Evolutionary conservation across 2,888 invertebrate species (phyloP), one percentile per base, ranked within the genome.

Genomic region (Lobophora halterata): DNA sequence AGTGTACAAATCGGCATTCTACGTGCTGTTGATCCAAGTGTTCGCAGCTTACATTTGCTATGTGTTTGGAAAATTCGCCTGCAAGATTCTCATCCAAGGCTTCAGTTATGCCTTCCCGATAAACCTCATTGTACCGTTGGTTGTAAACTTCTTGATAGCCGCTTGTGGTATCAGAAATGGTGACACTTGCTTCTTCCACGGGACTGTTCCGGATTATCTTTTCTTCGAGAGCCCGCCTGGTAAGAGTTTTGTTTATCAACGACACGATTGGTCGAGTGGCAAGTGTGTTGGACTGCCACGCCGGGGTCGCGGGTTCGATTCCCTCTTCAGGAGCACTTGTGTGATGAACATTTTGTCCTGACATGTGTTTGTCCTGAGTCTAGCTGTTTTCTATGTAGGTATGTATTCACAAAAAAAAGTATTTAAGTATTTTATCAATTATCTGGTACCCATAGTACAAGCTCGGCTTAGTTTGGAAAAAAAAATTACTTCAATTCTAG

Each of bases 101-200:
- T 97, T 98, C 88, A 97, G 98, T 70, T 98, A 97, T 69, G 97
- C 99, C 0, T 95, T 99, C 58, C 98, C 99, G 0, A 94, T 99
- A 3, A 96, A 96, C 75, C 90, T 99, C 46, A 95, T 97, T 0
- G 95, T 97, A 37, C 98, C 98, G 0, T 90, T 97, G 6, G 92
- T 95, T 1, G 94, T 98, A 10, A 96, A 96, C 2, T 73, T 97
- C 31, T 85, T 97, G 55, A 96, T 97, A 51, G 93, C 95, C 5
- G 94, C 94, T 2, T 97, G 97, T 61, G 97, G 97, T 24, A 88
- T 97, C 16, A 91, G 97, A 48, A 93, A 93, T 49, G 93, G 93
- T 6, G 95, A 97, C 73, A 93, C 93, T 0, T 98, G 98, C 75
- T 95, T 95, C 80, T 95, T 96, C 87, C 93, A 95, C 48, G 93